Conservation (phyloP, 1,140 invertebrate species). For the Drosophila ercepeae region DNA sequence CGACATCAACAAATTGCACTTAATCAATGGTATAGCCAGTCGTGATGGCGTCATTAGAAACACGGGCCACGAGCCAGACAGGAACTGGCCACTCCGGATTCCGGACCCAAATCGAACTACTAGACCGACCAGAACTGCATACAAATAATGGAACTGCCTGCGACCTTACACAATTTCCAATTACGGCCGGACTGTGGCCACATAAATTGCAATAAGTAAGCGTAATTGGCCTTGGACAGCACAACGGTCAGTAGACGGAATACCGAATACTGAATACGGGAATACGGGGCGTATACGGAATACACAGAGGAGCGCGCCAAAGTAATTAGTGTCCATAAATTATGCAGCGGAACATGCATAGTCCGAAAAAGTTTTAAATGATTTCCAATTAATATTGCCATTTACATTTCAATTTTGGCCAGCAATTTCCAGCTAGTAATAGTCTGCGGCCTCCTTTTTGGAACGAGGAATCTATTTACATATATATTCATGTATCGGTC, state of each 20-base stretch:
- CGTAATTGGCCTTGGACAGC: conserved; percentile 50
- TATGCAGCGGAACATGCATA: conserved; percentile 42
- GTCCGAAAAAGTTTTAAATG: conserved; percentile 33
- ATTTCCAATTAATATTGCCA: conserved; percentile 48
- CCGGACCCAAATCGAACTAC: not conserved
- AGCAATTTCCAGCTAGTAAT: conserved; percentile 13
- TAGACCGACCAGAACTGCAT: conserved; percentile 34
- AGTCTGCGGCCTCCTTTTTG: conserved; percentile 4
- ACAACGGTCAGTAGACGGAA: not conserved
- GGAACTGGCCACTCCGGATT: not conserved
- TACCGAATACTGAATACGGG: not conserved
- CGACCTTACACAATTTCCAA: conserved; percentile 52
- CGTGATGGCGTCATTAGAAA: conserved; percentile 38
- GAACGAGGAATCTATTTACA: conserved; percentile 8
- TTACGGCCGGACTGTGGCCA: conserved; percentile 47
- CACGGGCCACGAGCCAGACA: conserved; percentile 6
- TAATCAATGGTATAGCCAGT: conserved; percentile 25
- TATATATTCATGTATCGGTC: conserved; percentile 11
- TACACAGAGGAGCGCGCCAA: conserved; percentile 36
- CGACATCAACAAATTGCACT: conserved; percentile 45
- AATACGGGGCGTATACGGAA: conserved; percentile 12
- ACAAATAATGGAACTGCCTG: conserved; percentile 44
- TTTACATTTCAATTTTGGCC: conserved; percentile 42
- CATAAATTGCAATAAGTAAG: conserved; percentile 53
- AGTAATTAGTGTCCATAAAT: conserved; percentile 48